phyloP scores from a whole-genome alignment of 2,888 invertebrate genomes.

The Erpobdella octoculata region DNA sequence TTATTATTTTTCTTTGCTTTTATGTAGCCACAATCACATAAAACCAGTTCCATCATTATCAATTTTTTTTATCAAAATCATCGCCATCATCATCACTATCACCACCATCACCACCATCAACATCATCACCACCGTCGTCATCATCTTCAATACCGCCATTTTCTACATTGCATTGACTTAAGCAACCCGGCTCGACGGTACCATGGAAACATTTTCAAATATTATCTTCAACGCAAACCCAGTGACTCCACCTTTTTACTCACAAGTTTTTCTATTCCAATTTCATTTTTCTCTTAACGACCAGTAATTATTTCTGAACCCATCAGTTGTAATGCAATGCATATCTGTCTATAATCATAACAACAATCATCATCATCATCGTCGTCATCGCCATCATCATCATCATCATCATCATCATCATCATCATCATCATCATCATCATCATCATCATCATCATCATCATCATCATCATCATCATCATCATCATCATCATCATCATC shows the following conservation, averaged over 20 bases:
- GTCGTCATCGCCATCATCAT: neutral
- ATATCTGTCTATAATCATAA: no score
- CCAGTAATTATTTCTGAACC: neutral
- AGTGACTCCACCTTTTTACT: no score
- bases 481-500: neutral
- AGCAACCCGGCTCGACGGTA: no score
- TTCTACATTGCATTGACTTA: no score
- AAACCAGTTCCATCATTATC: neutral
- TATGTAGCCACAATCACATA: no score
- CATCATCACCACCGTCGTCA: neutral
- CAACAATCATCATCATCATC: neutral
- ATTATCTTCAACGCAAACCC: no score
- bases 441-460: neutral
- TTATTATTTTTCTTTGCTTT: no score
- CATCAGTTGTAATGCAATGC: no score
- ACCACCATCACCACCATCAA: neutral
- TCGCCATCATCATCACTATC: slow-evolving; percentile 1
- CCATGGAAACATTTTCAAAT: no score
- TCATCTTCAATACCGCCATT: no score
- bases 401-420: slow-evolving; percentile 4
- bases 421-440: neutral
- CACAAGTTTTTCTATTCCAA: neutral
- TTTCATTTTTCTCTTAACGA: neutral
- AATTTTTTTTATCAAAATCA: neutral
- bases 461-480: neutral